Base-by-base conservation (phyloP, 2,797 vertebrate species). In the Cyprinodon diabolis region DNA sequence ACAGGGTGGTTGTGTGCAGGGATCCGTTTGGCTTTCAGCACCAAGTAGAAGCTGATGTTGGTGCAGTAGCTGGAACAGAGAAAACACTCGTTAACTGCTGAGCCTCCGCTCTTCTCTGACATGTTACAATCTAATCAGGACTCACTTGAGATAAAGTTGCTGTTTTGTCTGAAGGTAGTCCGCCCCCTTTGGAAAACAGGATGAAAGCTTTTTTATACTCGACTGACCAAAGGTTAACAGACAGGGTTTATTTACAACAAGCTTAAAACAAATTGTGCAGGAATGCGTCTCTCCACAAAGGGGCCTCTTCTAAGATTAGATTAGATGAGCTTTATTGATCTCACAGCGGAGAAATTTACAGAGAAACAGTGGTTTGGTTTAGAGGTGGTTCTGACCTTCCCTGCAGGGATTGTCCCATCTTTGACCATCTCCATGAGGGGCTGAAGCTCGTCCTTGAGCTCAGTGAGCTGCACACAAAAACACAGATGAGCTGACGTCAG, bases 11-110 rank as follows among this genome's bases (percentile, higher is more conserved):
- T 97, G 1, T 97, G 96, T 66, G 95, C 96, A 0, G 96, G 95
- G 49, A 95, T 87, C 79, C 98, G 90, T 88, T 96, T 96, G 1
- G 98, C 93, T 93, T 99, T 99, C 75, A 99, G 82, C 49, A 97
- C 94, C 93, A 99, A 86, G 75, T 99, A 99, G 91, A 99, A 99
- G 56, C 97, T 98, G 87, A 99, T 96, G 81, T 99, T 98, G 84
- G 96, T 95, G 82, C 97, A 99, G 77, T 99, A 99, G 86, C 96
- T 96, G 83, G 1, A 60, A 71, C 65, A 69, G 58, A 83, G 66
- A 85, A 2, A 60, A 67, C 8, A 4, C 69, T 30, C 6, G 68
- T 17, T 66, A 19, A 15, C 9, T 4, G 1, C 76, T 56, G 1
- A 1, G n/a, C 49, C 1, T 4, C 5, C 19, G 55, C 12, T 11